A percentile compares a stretch with the other conserved stretches of the same genome.
Evolutionary conservation across 2,797 vertebrate species (phyloP).

Genomic region (Sorex maritimensis): DNA sequence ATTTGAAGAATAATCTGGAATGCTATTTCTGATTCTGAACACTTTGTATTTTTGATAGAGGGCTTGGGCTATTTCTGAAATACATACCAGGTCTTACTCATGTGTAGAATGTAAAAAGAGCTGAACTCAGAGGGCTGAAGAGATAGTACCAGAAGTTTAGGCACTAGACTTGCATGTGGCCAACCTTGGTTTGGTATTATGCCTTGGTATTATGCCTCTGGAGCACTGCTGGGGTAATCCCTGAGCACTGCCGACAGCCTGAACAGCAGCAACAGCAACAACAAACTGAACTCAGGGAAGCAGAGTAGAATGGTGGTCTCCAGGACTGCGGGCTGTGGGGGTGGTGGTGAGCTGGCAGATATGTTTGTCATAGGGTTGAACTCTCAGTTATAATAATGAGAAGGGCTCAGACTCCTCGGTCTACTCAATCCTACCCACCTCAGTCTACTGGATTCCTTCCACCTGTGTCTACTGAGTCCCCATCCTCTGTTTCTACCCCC

Average conservation of each 20-base stretch:
- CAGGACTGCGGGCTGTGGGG: neutral
- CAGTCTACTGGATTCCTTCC: too few species aligned
- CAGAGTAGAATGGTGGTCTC: neutral
- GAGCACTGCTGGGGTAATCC: too few species aligned
- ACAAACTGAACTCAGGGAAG: neutral
- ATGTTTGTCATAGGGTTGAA: neutral
- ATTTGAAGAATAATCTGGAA: neutral
- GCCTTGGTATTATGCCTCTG: too few species aligned
- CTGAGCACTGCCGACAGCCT: too few species aligned
- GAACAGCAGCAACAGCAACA: too few species aligned
- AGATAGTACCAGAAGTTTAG: too few species aligned
- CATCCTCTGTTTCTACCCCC: too few species aligned
- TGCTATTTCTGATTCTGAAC: neutral
- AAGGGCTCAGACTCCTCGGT: neutral
- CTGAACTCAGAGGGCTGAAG: too few species aligned
- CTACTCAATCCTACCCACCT: too few species aligned
- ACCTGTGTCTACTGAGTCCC: too few species aligned
- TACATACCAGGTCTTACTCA: neutral
- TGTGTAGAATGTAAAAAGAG: neutral
- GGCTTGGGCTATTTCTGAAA: neutral
- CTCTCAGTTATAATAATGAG: neutral
- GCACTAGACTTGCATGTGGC: too few species aligned
- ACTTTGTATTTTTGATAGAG: constrained; percentile 12
- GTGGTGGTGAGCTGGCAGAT: neutral
- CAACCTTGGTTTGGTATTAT: too few species aligned